A percentile compares a stretch with the other conserved stretches of the same genome.
Conservation (phyloP, 2,888 invertebrate genomes). For the Ischnura elegans region DNA sequence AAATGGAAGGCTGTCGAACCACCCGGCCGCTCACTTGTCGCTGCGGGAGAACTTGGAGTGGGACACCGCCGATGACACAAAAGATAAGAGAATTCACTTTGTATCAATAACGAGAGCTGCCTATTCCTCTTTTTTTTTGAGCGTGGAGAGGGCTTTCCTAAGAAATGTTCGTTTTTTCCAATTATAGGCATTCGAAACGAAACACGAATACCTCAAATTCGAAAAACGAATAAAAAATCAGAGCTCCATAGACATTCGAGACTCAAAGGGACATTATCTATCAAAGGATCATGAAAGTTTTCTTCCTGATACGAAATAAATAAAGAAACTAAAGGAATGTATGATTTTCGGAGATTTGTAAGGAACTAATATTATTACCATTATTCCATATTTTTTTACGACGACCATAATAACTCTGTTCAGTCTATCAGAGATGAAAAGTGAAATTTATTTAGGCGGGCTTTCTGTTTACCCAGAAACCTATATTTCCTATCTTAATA, state of each 20-base stretch:
- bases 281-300: background rate
- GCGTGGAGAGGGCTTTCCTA: background rate
- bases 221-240: background rate
- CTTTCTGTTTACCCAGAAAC: too few species aligned
- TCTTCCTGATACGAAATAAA: background rate
- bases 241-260: background rate
- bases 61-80: background rate
- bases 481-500: too few species aligned
- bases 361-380: background rate
- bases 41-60: background rate
- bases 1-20: background rate
- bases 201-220: background rate
- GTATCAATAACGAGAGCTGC: constrained; percentile 14
- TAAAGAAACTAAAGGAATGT: background rate
- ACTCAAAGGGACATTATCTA: background rate
- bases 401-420: background rate
- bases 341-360: background rate
- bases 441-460: too few species aligned
- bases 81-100: constrained; percentile 12
- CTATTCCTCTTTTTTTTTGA: background rate
- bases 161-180: background rate
- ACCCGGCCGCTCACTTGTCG: background rate
- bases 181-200: background rate
- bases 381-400: background rate
- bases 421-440: too few species aligned